phyloP scores from a whole-genome alignment of 2,888 invertebrate genomes.

The Brachyptera risi region DNA sequence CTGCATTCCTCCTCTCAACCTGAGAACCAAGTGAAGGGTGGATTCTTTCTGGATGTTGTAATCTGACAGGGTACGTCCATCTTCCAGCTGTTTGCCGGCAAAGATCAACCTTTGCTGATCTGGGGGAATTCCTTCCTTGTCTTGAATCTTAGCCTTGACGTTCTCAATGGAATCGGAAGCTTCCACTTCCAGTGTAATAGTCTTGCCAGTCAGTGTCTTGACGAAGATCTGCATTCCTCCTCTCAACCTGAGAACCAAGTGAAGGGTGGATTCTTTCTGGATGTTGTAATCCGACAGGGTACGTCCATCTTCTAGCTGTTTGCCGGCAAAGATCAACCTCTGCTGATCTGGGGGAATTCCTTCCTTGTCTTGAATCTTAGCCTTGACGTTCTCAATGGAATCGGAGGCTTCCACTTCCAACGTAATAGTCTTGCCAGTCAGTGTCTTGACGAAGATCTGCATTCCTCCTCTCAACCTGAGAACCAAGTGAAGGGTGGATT shows the following conservation, averaged over 20 bases:
- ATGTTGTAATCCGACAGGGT: conserved; percentile 60
- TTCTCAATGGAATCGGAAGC: conserved; percentile 53
- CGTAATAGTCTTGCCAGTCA: conserved; percentile 55
- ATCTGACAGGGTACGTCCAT: conserved; percentile 52
- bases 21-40: conserved; percentile 53
- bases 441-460: conserved; percentile 57
- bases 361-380: conserved; percentile 56
- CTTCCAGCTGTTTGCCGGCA: conserved; percentile 43
- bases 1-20: conserved; percentile 63
- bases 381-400: conserved; percentile 58
- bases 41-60: conserved; percentile 57
- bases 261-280: conserved; percentile 57
- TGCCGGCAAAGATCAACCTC: conserved; percentile 57
- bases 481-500: conserved; percentile 55
- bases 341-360: conserved; percentile 60
- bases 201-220: conserved; percentile 53
- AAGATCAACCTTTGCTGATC: conserved; percentile 50
- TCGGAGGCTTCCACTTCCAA: conserved; percentile 55
- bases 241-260: conserved; percentile 51
- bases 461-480: conserved; percentile 57
- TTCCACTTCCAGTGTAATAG: conserved; percentile 50
- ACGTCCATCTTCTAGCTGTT: conserved; percentile 58
- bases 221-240: conserved; percentile 53
- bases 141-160: conserved; percentile 47
- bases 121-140: conserved; percentile 53